Base-by-base conservation (phyloP, 2,113 vertebrate species). In the Apus apus region DNA sequence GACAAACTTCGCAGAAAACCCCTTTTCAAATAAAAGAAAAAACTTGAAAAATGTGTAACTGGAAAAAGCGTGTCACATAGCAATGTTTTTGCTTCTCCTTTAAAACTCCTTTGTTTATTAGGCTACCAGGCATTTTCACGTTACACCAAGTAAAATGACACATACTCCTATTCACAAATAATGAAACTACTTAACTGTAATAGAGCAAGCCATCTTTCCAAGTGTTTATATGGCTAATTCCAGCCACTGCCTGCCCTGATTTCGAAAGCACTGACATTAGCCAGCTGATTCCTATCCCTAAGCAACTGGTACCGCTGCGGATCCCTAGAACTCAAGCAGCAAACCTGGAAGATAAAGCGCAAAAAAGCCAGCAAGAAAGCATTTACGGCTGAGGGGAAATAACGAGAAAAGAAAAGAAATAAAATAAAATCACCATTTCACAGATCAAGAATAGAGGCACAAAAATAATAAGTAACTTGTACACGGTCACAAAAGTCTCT, bases 381-480 rank as follows among this genome's bases (percentile, higher is more conserved):
- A 77, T 90, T 91, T 88, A 60, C 70, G 54, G 71, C 36, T 70
- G 66, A 43, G 60, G 51, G 11, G 8, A 9, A 8, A 3, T 43
- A 12, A 56, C 4, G n/a, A 22, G 20, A 17, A 4, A 22, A 43
- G 14, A 43, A 43, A 43, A 43, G 40, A 43, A 43, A 43, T n/a
- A n/a, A 32, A 73, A 71, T 86, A 79, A 77, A 30, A 91, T 61
- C 76, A 88, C 83, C 78, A 92, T 95, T 91, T 96, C 86, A 93
- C 73, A 74, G 94, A 96, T 85, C 71, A 95, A 93, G 80, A 97
- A 95, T 82, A 81, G 81, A 88, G 90, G 79, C 85, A 95, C 20
- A 79, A 94, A 93, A 93, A 97, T 95, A 94, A 95, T 95, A 96
- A 94, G 94, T 92, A 91, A 96, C 88, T 86, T 91, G 93, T 85